Conservation (phyloP, 2,888 invertebrate genomes). For the Chrysolina oricalcia region DNA sequence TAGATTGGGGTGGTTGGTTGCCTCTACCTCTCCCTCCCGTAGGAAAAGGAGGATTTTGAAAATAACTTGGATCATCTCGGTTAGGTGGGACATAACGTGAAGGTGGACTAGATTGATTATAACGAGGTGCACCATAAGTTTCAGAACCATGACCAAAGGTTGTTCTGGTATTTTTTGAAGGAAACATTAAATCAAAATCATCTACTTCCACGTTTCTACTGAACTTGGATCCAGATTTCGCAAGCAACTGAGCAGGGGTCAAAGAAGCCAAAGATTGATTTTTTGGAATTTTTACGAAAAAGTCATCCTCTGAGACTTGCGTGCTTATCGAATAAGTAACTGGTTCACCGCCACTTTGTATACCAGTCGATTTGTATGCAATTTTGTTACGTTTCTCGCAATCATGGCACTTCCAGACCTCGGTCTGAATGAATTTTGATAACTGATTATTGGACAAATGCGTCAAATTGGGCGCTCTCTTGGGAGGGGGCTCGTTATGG, state of each 20-base stretch:
- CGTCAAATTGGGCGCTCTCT: background rate
- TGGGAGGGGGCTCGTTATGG: background rate
- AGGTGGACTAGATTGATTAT: constrained; percentile 9
- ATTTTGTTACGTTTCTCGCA: constrained; percentile 64
- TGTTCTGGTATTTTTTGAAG: background rate
- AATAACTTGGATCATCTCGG: constrained; percentile 3
- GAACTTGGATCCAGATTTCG: constrained; percentile 48
- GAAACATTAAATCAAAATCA: constrained; percentile 40
- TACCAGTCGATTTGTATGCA: constrained; percentile 54
- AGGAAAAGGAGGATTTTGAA: background rate
- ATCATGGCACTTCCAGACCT: constrained; percentile 60
- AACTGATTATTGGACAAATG: constrained; percentile 34
- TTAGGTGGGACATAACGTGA: background rate
- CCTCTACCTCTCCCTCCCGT: constrained; percentile 19
- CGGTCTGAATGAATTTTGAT: constrained; percentile 62
- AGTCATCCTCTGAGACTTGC: constrained; percentile 67
- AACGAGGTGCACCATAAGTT: constrained; percentile 6
- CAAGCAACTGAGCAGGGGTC: constrained; percentile 69
- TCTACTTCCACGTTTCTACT: constrained; percentile 35
- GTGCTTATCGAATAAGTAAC: constrained; percentile 62
- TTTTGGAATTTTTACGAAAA: constrained; percentile 59
- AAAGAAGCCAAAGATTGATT: constrained; percentile 68
- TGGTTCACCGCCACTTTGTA: constrained; percentile 58
- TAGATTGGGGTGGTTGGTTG: constrained; percentile 4
- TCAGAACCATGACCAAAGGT: background rate